Percentiles rank a stretch among this genome's conserved stretches.
These are phyloP conservation scores for Chaetorhynchus papuensis DNA, from an alignment of 2,113 vertebrate species.

Conservation along the genomic window DNA sequence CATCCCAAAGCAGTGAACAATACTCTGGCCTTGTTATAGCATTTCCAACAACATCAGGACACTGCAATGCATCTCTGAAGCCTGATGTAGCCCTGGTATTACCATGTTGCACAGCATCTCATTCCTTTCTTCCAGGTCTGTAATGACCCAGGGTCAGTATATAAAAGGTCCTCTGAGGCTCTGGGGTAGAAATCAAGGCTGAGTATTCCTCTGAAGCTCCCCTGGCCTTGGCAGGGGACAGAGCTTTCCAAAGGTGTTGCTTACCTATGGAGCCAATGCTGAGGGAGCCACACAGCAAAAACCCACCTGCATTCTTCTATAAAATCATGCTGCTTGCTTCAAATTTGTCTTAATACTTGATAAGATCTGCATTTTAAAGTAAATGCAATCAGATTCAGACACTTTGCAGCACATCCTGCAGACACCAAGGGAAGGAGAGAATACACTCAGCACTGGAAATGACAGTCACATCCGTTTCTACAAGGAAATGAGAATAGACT, in stretches of 20 bases:
- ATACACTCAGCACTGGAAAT: background rate
- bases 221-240: background rate
- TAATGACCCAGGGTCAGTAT: fast-evolving
- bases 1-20: background rate
- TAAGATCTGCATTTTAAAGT: background rate
- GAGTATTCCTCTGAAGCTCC: background rate
- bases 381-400: background rate
- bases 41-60: background rate
- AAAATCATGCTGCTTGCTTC: background rate
- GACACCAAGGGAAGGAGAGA: background rate
- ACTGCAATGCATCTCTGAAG: background rate
- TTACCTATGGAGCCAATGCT: background rate
- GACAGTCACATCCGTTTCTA: background rate
- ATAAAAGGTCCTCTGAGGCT: background rate
- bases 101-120: background rate
- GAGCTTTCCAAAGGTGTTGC: background rate
- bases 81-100: fast-evolving
- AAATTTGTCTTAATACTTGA: background rate
- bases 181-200: background rate
- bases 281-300: background rate
- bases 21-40: background rate
- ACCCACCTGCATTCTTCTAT: background rate
- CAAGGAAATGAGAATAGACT: background rate
- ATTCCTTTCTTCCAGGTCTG: background rate
- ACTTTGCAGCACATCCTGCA: background rate